These are phyloP conservation scores for Fistularia tabacaria DNA, from an alignment of 2,797 vertebrate species.

Conservation along the genomic window DNA sequence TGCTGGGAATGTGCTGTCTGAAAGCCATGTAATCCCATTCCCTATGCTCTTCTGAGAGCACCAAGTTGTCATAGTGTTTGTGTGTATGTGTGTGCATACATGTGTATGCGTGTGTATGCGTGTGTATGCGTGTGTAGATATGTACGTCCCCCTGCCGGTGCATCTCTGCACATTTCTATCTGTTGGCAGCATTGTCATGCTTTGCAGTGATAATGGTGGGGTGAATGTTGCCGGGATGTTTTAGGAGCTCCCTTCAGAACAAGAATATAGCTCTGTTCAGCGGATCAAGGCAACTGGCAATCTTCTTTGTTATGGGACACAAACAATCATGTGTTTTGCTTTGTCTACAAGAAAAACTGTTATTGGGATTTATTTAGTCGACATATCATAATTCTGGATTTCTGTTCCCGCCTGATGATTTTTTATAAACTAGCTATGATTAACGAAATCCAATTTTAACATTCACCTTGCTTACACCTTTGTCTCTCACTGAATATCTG, in stretches of 20 bases:
- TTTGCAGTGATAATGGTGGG: too few species aligned
- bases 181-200: too few species aligned
- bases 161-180: too few species aligned
- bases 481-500: conserved; percentile 37
- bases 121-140: too few species aligned
- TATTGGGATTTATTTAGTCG: conserved; percentile 40
- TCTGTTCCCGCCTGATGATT: conserved; percentile 39
- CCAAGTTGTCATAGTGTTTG: too few species aligned
- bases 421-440: conserved; percentile 56
- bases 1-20: conserved; percentile 46
- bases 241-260: neutral
- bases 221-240: too few species aligned
- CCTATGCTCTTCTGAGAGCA: conserved; percentile 37
- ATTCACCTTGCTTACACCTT: conserved; percentile 42
- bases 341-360: conserved; percentile 42
- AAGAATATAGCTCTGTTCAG: conserved; percentile 14
- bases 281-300: conserved; percentile 11
- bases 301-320: conserved; percentile 23
- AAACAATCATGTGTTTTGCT: conserved; percentile 43
- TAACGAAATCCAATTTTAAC: conserved; percentile 64
- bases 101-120: too few species aligned
- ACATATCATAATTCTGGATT: conserved; percentile 56
- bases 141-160: too few species aligned
- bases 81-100: too few species aligned
- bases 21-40: conserved; percentile 60